Evolutionary conservation across 2,888 invertebrate species (phyloP).

Genomic region (Tetrapedia diversipes): DNA sequence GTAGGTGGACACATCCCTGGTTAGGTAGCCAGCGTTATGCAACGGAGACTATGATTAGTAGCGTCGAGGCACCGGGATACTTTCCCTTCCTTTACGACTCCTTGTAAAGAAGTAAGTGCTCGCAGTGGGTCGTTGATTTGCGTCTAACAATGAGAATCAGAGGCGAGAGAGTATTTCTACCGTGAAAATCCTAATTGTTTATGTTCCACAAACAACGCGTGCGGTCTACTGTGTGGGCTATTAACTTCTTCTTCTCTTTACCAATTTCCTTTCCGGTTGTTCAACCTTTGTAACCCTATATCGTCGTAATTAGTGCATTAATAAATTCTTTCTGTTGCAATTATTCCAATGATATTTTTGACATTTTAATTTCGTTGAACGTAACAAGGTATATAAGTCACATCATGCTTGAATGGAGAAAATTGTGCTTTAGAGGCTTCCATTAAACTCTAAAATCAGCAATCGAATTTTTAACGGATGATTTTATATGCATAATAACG

Average conservation of each 20-base stretch:
- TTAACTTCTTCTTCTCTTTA: neutral
- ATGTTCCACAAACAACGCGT: slow-evolving; percentile 15
- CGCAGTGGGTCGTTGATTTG: slow-evolving; percentile 43
- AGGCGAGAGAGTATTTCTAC: slow-evolving; percentile 36
- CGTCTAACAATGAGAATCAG: slow-evolving; percentile 37
- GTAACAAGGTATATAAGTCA: no score
- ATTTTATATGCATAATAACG: no score
- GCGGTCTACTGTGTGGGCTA: neutral
- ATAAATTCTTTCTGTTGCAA: neutral
- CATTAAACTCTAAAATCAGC: no score
- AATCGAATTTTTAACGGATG: no score
- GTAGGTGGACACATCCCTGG: slow-evolving; percentile 67
- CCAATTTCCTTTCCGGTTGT: neutral
- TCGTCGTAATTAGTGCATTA: neutral
- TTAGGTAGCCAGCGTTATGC: slow-evolving; percentile 69
- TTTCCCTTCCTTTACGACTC: slow-evolving; percentile 82
- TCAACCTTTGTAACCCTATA: neutral
- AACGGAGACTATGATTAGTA: slow-evolving; percentile 73
- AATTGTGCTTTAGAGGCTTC: no score
- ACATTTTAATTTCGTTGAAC: no score
- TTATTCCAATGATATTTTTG: neutral
- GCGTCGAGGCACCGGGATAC: slow-evolving; percentile 73
- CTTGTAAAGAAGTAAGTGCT: slow-evolving; percentile 71
- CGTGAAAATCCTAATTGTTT: slow-evolving; percentile 28
- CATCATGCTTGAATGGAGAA: no score